Conservation (phyloP, 2,797 vertebrate genomes). For the Avahi laniger region DNA sequence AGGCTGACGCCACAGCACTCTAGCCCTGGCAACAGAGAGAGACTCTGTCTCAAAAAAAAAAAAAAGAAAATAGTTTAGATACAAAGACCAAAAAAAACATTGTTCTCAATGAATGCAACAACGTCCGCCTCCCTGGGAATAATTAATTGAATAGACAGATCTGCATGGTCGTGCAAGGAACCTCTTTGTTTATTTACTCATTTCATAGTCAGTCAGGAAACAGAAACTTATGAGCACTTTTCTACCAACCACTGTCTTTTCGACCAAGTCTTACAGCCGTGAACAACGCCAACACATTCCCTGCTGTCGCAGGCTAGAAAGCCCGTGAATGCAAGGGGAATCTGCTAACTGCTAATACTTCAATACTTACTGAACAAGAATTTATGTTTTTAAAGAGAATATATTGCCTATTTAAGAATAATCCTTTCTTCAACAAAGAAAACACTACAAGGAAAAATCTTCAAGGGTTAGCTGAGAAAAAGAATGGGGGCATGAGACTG, state of each 20-base stretch:
- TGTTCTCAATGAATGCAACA: background rate
- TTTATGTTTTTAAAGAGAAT: background rate
- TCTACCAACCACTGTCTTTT: background rate
- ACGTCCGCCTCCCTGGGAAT: background rate
- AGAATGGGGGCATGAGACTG: rapidly evolving
- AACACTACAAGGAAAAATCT: background rate
- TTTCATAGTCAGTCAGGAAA: background rate
- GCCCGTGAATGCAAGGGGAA: background rate
- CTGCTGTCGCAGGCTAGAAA: background rate
- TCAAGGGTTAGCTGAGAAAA: background rate
- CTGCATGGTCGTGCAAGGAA: background rate
- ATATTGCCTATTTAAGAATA: background rate
- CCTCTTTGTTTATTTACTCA: background rate
- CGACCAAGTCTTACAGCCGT: background rate
- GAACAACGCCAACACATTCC: background rate
- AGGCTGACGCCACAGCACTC: no score
- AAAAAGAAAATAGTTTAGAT: background rate
- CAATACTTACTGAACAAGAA: background rate
- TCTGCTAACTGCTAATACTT: background rate
- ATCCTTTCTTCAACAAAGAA: background rate
- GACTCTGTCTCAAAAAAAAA: no score
- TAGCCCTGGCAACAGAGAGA: no score
- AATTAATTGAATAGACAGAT: background rate
- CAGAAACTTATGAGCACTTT: background rate
- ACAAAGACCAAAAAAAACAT: background rate